phyloP scores from a whole-genome alignment of 2,113 vertebrate species.

The Eulemur macaco region DNA sequence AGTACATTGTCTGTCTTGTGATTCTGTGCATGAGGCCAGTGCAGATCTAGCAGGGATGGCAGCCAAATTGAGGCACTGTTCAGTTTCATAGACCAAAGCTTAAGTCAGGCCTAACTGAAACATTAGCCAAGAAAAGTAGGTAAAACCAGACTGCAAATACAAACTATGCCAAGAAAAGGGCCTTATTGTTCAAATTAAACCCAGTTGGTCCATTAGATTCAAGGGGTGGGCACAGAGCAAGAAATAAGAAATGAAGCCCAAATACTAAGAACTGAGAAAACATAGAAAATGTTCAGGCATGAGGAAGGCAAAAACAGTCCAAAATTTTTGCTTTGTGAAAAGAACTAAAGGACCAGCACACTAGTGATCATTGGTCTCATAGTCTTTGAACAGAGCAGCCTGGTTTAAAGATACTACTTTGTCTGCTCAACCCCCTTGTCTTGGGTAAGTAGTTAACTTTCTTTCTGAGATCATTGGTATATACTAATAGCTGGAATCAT shows the following conservation, averaged over 20 bases:
- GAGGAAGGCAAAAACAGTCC: neutral
- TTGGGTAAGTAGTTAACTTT: neutral
- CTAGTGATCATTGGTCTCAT: neutral
- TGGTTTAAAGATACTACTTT: neutral
- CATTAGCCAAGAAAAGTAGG: neutral
- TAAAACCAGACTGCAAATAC: neutral
- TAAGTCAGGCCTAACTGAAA: neutral
- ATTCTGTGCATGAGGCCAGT: neutral
- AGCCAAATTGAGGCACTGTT: neutral
- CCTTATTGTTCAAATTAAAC: slow-evolving; percentile 17
- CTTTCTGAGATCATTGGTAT: neutral
- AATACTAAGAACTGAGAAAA: slow-evolving; percentile 16
- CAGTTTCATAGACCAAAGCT: neutral
- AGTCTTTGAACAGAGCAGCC: neutral
- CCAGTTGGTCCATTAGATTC: neutral
- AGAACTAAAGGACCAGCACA: neutral
- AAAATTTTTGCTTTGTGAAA: slow-evolving; percentile 5
- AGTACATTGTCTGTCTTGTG: neutral
- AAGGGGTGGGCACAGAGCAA: neutral
- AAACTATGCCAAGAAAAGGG: neutral
- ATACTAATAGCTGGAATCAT: neutral
- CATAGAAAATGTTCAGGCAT: neutral
- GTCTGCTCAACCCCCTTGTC: neutral
- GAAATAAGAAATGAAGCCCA: slow-evolving; percentile 32
- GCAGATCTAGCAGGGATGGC: neutral